phyloP scores from a whole-genome alignment of 2,113 vertebrate species.

The Cynopterus brachyotis region DNA sequence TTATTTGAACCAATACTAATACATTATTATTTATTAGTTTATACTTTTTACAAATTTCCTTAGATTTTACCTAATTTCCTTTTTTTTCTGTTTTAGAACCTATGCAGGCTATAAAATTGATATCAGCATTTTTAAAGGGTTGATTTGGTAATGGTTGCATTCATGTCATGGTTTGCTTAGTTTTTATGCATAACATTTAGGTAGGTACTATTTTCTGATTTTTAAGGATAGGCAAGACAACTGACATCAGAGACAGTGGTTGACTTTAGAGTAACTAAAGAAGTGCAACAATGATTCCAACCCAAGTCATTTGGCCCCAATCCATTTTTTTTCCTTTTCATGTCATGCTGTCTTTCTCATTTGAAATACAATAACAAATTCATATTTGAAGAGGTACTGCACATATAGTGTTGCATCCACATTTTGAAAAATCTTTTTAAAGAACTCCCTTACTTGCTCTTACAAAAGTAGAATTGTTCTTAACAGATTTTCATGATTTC shows the following conservation, averaged over 20 bases:
- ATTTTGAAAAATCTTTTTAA: constrained; percentile 40
- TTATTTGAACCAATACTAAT: not conserved
- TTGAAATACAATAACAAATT: constrained; percentile 19
- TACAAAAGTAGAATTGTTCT: constrained; percentile 29
- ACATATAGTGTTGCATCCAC: not conserved
- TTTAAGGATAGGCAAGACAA: constrained; percentile 14
- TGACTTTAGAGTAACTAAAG: not conserved
- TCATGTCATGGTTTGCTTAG: not conserved
- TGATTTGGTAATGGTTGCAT: not conserved
- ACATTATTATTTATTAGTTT: not conserved
- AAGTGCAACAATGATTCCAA: not conserved
- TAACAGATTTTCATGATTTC: constrained; percentile 37
- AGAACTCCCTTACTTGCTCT: not conserved
- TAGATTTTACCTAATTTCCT: not conserved
- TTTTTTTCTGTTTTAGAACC: not conserved
- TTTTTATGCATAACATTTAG: not conserved
- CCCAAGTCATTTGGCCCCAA: not conserved
- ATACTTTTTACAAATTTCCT: not conserved
- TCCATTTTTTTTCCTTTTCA: not conserved
- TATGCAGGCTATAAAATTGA: not conserved
- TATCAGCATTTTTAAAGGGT: not conserved
- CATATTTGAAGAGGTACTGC: constrained; percentile 20
- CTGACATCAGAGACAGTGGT: not conserved
- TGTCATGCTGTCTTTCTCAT: not conserved
- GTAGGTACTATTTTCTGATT: not conserved